Evolutionary conservation across 2,888 invertebrate species (phyloP).

Genomic region (Synergus laeviventris): DNA sequence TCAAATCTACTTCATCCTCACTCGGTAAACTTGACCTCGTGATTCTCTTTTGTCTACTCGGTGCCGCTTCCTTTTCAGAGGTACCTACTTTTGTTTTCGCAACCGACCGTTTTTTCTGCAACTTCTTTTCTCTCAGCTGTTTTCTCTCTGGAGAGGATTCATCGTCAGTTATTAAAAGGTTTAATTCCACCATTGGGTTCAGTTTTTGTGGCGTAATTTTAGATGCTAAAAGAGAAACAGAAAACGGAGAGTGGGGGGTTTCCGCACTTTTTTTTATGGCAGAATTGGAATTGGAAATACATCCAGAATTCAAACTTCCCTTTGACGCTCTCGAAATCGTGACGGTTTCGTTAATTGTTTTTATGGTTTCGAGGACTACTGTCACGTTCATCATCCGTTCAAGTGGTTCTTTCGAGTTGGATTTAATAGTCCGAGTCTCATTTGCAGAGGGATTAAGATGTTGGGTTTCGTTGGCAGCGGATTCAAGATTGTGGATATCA

Average conservation of each 20-base stretch:
- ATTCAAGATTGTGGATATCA: neutral
- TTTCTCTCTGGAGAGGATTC: conserved; percentile 69
- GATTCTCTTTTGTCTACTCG: conserved; percentile 47
- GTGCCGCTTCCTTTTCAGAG: conserved; percentile 35
- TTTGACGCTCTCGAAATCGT: conserved; percentile 28
- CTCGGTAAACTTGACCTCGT: conserved; percentile 52
- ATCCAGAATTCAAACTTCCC: conserved; percentile 25
- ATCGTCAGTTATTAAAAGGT: conserved; percentile 70
- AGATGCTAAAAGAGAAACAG: neutral
- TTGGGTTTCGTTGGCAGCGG: neutral
- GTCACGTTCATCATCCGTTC: conserved; percentile 65
- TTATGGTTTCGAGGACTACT: conserved; percentile 66
- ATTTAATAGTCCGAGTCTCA: neutral
- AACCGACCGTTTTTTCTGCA: conserved; percentile 41
- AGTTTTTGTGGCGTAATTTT: conserved; percentile 36
- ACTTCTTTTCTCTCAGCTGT: conserved; percentile 46
- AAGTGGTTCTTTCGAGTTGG: conserved; percentile 25
- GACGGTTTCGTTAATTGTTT: conserved; percentile 37
- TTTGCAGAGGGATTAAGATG: neutral
- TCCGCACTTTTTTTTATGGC: conserved; percentile 38
- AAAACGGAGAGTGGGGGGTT: conserved; percentile 11
- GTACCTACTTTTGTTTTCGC: neutral
- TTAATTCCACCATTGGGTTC: conserved; percentile 49
- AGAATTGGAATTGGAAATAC: conserved; percentile 34
- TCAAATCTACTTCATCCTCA: conserved; percentile 60